A percentile compares a stretch with the other conserved stretches of the same genome.
Conservation (phyloP, 1,140 invertebrate species). For the Branchinecta lindahli region DNA sequence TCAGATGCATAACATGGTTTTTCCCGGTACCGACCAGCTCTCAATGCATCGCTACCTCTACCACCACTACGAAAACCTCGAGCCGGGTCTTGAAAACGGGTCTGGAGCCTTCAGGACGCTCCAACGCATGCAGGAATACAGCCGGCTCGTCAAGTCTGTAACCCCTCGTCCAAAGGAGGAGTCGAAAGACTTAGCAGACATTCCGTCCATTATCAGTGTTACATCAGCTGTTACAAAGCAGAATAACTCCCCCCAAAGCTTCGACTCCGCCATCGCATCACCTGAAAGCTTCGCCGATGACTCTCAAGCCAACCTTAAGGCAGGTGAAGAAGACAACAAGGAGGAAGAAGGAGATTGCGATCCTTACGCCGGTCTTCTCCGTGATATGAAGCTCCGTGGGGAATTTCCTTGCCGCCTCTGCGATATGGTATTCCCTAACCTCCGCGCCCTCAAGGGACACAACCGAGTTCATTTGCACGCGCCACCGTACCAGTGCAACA, state of each 20-base stretch:
- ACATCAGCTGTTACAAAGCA: conserved; percentile 30
- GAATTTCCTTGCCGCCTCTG: conserved; percentile 79
- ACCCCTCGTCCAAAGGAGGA: neutral
- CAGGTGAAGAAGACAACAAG: conserved; percentile 18
- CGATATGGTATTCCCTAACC: conserved; percentile 62
- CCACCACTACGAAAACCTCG: conserved; percentile 18
- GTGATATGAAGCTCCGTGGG: conserved; percentile 66
- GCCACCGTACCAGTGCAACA: conserved; percentile 64
- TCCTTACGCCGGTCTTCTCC: conserved; percentile 56
- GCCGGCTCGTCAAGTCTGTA: neutral
- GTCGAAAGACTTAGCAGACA: conserved; percentile 50
- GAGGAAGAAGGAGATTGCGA: conserved; percentile 44
- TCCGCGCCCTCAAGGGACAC: conserved; percentile 60
- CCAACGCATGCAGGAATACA: neutral
- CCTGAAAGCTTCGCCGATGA: conserved; percentile 19
- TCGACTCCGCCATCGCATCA: conserved; percentile 24
- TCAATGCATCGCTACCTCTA: neutral
- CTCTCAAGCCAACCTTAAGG: conserved; percentile 16
- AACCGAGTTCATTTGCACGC: conserved; percentile 37
- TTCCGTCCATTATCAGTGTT: conserved; percentile 59
- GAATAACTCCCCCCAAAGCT: conserved; percentile 23
- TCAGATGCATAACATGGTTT: neutral
- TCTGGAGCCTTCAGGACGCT: neutral
- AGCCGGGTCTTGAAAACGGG: conserved; percentile 11
- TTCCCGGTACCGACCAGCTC: neutral